Evolutionary conservation across 35 echinoderm and acorn worm species (phyloP), one percentile per base, ranked within the genome.

Genomic region (Holothuria glaberrima): DNA sequence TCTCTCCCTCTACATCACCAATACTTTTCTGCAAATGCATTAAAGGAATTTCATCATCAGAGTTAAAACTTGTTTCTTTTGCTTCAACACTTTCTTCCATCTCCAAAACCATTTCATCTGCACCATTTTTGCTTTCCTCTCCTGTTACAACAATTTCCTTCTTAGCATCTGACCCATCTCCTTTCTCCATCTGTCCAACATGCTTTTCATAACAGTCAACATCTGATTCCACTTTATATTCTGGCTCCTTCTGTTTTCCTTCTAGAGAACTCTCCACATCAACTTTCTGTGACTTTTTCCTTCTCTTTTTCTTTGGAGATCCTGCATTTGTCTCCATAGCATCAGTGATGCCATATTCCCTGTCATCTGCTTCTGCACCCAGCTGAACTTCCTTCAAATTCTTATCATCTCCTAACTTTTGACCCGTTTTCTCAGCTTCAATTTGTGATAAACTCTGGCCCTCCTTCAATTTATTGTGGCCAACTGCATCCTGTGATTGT

Each of bases 31-130:
- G 35, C 13, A 61, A 29, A 31, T 70, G 61, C 18, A 33, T 71
- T 16, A 87, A 50, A 66, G 85, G 62, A 13, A 87, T 46, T 22
- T 87, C 85, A 70, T 87, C 85, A 16, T 87, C 85, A 29, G 85
- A 69, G 36, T 30, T 50, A n/a, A 46, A 67, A 71, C 62, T 36
- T 18, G 0, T 52, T 36, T 69, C 62, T 26, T 87, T 70, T 33
- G 22, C 65, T 54, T 14, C 50, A 7, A 18, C 62, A 24, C 6
- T 70, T 87, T 84, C 54, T 22, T 57, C 54, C 61, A 24, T 13
- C 20, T 33, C 50, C 12, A 17, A 14, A 2, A 54, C 50, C 13
- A 14, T 14, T 14, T 54, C 50, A 1, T 54, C 13, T 14, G 13
- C 50, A 54, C 12, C 50, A 54, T 9, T 17, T 54, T 54, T 54